Evolutionary conservation across 2,113 vertebrate species (phyloP).

Genomic region (Vulpes vulpes): DNA sequence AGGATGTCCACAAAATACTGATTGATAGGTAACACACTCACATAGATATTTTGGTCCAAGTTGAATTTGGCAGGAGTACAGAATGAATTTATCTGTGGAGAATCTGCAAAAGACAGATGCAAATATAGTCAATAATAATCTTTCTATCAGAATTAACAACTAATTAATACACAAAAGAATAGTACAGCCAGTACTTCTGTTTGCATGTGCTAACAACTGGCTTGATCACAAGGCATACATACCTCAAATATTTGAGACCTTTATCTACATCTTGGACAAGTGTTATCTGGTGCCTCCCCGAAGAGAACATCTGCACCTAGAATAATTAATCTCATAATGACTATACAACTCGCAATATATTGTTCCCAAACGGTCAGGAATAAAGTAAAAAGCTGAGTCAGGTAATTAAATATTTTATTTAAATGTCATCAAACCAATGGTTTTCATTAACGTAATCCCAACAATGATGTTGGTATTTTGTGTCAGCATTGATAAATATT

Average conservation of each 20-base stretch:
- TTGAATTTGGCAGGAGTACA: not conserved
- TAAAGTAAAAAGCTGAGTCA: not conserved
- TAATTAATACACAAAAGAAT: not conserved
- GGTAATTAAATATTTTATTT: slow-evolving; percentile 6
- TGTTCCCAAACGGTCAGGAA: not conserved
- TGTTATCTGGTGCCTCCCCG: not conserved
- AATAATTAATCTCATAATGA: slow-evolving; percentile 46
- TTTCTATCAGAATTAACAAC: not conserved
- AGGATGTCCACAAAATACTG: not conserved
- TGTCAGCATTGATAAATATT: not conserved
- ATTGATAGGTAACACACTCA: not conserved
- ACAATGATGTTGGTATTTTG: not conserved
- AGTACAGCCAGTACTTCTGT: not conserved
- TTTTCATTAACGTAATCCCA: not conserved
- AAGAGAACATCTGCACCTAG: not conserved
- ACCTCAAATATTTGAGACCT: not conserved
- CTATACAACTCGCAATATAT: not conserved
- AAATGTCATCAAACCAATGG: not conserved
- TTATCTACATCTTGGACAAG: not conserved
- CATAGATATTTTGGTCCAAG: not conserved
- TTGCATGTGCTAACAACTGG: not conserved
- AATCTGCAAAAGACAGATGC: not conserved
- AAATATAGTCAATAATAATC: not conserved
- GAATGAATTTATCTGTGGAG: not conserved
- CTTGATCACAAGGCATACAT: not conserved